Conservation (phyloP, 2,797 vertebrate species). For the Kryptopterus vitreolus region DNA sequence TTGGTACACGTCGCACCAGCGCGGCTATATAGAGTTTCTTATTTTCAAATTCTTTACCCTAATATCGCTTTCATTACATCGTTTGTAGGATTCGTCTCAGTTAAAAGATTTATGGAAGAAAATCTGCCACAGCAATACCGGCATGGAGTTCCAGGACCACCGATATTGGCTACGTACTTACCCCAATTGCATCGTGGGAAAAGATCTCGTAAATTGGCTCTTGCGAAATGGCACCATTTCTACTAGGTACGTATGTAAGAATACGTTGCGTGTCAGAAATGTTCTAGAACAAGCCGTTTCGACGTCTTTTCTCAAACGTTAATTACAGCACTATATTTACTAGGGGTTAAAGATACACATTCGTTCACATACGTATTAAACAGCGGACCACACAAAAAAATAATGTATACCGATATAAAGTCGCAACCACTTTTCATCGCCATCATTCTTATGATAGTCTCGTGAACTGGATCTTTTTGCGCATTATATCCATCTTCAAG, state of each 20-base stretch:
- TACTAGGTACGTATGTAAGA: constrained; percentile 77
- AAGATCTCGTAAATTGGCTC: constrained; percentile 97
- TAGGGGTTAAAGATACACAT: not conserved
- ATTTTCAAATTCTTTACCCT: not conserved
- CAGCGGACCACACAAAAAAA: too few species aligned
- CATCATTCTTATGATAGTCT: too few species aligned
- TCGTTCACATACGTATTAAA: too few species aligned
- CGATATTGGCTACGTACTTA: constrained; percentile 96
- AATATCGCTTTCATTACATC: constrained; percentile 13
- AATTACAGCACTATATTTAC: not conserved
- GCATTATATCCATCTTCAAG: too few species aligned
- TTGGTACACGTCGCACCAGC: constrained; percentile 75
- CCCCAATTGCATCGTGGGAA: constrained; percentile 98
- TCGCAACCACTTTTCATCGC: too few species aligned
- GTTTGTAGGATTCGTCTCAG: constrained; percentile 90
- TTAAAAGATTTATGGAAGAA: constrained; percentile 98
- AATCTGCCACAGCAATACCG: constrained; percentile 94
- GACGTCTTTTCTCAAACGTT: not conserved
- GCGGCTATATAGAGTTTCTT: not conserved
- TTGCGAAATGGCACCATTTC: constrained; percentile 93
- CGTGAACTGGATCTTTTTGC: too few species aligned
- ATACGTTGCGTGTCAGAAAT: not conserved
- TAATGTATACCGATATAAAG: too few species aligned
- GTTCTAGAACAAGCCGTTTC: not conserved
- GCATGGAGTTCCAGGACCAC: constrained; percentile 99